Conservation (phyloP, 1,140 invertebrate species). For the Lucilia cuprina region DNA sequence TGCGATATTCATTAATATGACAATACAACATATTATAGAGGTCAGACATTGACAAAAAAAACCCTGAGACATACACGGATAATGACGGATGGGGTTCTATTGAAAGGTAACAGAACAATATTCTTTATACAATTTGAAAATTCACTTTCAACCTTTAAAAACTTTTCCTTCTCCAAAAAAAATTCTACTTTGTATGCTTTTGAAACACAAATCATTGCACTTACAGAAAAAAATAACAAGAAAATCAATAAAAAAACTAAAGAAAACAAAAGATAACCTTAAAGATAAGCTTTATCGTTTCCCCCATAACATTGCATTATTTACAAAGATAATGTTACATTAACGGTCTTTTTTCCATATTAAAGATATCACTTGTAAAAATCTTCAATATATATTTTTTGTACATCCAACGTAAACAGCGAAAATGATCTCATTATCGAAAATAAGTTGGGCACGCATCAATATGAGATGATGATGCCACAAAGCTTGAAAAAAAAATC, state of each 20-base stretch:
- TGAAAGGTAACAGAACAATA: no score
- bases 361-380: not conserved
- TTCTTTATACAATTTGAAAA: no score
- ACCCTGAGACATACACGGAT: no score
- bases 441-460: constrained; percentile 6
- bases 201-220: no score
- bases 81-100: no score
- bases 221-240: not conserved
- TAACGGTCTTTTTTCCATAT: not conserved
- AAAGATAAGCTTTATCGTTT: not conserved
- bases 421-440: constrained; percentile 3
- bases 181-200: not conserved
- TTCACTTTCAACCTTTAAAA: no score
- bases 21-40: no score
- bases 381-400: not conserved
- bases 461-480: not conserved
- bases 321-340: not conserved
- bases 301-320: not conserved
- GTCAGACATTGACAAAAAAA: no score
- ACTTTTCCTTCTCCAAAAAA: no score
- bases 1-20: no score
- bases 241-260: not conserved
- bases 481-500: not conserved
- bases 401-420: not conserved
- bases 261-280: not conserved